Evolutionary conservation across 1,140 invertebrate genomes (phyloP).

Genomic region (Planococcus citri): DNA sequence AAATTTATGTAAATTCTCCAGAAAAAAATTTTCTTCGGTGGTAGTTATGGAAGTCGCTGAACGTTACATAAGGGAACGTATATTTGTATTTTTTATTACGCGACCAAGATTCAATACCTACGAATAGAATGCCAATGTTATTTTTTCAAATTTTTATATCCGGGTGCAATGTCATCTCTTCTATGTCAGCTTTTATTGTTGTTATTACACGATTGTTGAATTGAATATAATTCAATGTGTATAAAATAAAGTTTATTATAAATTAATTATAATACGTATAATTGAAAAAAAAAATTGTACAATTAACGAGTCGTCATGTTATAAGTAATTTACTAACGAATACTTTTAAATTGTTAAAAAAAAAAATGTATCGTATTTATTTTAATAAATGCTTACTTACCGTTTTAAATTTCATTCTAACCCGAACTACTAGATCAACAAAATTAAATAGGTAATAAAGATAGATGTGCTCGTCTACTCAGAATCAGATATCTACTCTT

Average conservation of each 20-base stretch:
- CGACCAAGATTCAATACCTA: background rate
- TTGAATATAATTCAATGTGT: background rate
- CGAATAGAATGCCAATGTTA: background rate
- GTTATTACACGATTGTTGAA: background rate
- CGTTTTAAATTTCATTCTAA: background rate
- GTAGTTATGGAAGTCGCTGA: background rate
- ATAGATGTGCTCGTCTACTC: no score
- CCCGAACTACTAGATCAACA: no score
- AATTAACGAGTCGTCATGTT: slow-evolving; percentile 6
- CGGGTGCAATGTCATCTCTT: background rate
- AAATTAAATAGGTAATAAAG: no score
- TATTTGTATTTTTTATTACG: background rate
- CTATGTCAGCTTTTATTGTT: background rate
- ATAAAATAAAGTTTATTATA: background rate
- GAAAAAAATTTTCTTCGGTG: background rate
- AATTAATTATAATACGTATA: background rate
- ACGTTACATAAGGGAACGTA: background rate
- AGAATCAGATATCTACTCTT: no score
- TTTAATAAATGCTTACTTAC: background rate
- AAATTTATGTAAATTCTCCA: background rate
- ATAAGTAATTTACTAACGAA: slow-evolving; percentile 4
- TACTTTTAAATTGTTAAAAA: slow-evolving; percentile 2
- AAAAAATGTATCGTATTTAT: background rate
- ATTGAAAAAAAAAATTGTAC: background rate
- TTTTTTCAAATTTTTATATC: background rate